Conservation (phyloP, 2,113 vertebrate species). For the Todiramphus chloris region DNA sequence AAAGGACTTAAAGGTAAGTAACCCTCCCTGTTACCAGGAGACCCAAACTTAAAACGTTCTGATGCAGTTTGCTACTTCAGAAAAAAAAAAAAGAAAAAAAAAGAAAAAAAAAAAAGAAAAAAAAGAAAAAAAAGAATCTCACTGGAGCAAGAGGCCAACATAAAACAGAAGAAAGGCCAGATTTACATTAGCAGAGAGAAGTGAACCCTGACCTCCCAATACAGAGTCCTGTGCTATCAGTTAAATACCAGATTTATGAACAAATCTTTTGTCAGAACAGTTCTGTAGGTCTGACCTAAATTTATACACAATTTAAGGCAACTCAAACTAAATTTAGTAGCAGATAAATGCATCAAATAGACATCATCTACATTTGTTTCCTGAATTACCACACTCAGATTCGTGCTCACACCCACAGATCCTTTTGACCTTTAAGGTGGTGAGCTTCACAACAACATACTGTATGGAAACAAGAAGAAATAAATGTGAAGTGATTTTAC, state of each 20-base stretch:
- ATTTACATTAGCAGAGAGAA: not conserved
- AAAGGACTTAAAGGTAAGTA: not conserved
- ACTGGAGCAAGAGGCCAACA: not conserved
- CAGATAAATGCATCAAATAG: not conserved
- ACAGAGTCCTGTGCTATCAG: not conserved
- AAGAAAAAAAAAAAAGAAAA: no score
- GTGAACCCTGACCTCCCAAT: not conserved
- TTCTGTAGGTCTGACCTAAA: conserved; percentile 14
- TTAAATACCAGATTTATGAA: conserved; percentile 3
- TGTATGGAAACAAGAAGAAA: not conserved
- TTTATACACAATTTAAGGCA: not conserved
- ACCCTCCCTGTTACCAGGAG: not conserved
- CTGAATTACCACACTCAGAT: not conserved
- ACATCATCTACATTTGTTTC: not conserved
- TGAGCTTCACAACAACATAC: not conserved
- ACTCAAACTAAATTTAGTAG: not conserved
- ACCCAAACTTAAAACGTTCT: not conserved
- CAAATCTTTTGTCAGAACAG: not conserved
- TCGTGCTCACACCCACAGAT: conserved; percentile 1
- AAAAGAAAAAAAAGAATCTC: not conserved
- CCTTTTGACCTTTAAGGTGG: not conserved
- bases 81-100: not conserved
- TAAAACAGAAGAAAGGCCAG: not conserved
- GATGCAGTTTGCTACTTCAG: not conserved
- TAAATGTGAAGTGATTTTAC: not conserved